A percentile compares a stretch with the other conserved stretches of the same genome.
phyloP scores from a whole-genome alignment of 1,140 invertebrate genomes.

The Bombyx mori region ASM3026992v2 NC_085129.1:11213501-11214000 shows the following conservation, averaged over 20 bases:
- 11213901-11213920: too few species aligned
- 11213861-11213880: too few species aligned
- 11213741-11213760: conserved; percentile 65
- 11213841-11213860: conserved; percentile 36
- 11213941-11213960: too few species aligned
- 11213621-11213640: conserved; percentile 81
- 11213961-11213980: too few species aligned
- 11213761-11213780: conserved; percentile 50
- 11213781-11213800: conserved; percentile 64
- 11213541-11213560: conserved; percentile 72
- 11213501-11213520: conserved; percentile 64
- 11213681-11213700: conserved; percentile 51
- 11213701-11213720: conserved; percentile 59
- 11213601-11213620: conserved; percentile 75
- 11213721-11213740: conserved; percentile 55
- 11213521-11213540: conserved; percentile 72
- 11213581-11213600: conserved; percentile 78
- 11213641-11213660: conserved; percentile 67
- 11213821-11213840: conserved; percentile 69
- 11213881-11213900: too few species aligned
- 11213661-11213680: conserved; percentile 56
- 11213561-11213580: conserved; percentile 69
- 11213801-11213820: conserved; percentile 64
- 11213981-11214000: too few species aligned
- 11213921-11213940: too few species aligned